Base-by-base conservation (phyloP, 1,140 invertebrate species). In the Andricus grossulariae region DNA sequence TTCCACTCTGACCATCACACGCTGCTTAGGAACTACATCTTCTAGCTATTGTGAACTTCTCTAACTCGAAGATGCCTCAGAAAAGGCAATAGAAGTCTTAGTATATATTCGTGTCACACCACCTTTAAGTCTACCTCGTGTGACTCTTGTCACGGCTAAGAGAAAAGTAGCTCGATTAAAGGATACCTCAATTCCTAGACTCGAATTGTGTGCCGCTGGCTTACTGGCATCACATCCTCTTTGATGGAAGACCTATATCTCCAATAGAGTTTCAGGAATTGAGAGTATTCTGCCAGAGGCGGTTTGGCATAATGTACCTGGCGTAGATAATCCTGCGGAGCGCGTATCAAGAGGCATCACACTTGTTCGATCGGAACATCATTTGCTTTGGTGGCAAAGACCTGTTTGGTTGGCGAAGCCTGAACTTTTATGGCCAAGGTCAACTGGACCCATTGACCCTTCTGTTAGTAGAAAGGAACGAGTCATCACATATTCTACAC, bases 121-220 rank as follows among this genome's bases (percentile, higher is more conserved):
- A n/a, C 51, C 11, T n/a, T n/a, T 6, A 5, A 52, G 16, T 15
- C 15, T 16, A 15, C 5, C 51, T 7, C 6, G 15, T 21, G 54
- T 57, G 6, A 19, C 18, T n/a, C 39, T 76, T 10, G 8, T 73
- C 6, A 57, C 11, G 16, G n/a, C 73, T 1, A 73, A 75, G 32
- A 66, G 45, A 3, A 72, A 72, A 21, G 55, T 73, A 15, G 51
- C 49, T 39, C 74, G 71, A 5, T n/a, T 70, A 0, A 73, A 76
- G 32, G 16, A 19, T 16, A 21, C 73, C 13, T 73, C 78, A 16
- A 77, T 77, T 52, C 76, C 72, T 49, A 11, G 76, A 13, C 55
- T 77, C 3, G 72, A 73, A n/a, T 25, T 77, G 10, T 21, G 50
- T 10, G 21, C n/a, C n/a, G n/a, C n/a, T n/a, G n/a, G n/a, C n/a